A percentile compares a stretch with the other conserved stretches of the same genome.
Conservation (phyloP, 2,113 vertebrate species). For the Pachyramphus minor region DNA sequence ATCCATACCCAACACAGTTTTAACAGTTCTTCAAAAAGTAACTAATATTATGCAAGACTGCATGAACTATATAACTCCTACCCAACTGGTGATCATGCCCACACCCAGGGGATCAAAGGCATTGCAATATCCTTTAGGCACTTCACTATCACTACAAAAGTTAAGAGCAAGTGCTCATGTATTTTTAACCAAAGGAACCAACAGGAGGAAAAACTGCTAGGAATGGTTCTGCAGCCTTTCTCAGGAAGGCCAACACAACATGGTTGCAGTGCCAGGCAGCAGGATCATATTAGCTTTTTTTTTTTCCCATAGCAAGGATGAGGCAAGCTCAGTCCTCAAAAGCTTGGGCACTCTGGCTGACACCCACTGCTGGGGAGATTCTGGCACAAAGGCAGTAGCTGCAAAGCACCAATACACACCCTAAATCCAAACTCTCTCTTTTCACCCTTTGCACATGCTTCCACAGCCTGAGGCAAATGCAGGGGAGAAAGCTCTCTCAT, state of each 20-base stretch:
- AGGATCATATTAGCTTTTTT: accelerated
- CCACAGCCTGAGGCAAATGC: neutral
- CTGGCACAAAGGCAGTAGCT: neutral
- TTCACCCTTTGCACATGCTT: no score
- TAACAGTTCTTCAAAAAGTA: neutral
- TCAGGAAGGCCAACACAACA: neutral
- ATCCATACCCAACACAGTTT: neutral
- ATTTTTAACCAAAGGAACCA: neutral
- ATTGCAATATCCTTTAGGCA: neutral
- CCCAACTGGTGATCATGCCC: neutral
- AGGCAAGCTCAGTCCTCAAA: no score
- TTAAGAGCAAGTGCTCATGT: neutral
- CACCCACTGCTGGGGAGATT: accelerated
- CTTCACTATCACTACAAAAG: neutral
- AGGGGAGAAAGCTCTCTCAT: neutral
- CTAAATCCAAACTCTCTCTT: neutral
- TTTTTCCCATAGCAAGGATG: neutral
- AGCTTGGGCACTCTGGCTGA: neutral
- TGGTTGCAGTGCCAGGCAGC: neutral
- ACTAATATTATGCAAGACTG: neutral
- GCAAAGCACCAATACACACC: neutral
- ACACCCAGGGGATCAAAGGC: neutral
- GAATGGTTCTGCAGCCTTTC: neutral
- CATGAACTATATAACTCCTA: neutral
- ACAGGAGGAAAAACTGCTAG: neutral